Evolutionary conservation across 2,113 vertebrate genomes (phyloP), one percentile per base, ranked within the genome.

Genomic region (Chauna torquata): DNA sequence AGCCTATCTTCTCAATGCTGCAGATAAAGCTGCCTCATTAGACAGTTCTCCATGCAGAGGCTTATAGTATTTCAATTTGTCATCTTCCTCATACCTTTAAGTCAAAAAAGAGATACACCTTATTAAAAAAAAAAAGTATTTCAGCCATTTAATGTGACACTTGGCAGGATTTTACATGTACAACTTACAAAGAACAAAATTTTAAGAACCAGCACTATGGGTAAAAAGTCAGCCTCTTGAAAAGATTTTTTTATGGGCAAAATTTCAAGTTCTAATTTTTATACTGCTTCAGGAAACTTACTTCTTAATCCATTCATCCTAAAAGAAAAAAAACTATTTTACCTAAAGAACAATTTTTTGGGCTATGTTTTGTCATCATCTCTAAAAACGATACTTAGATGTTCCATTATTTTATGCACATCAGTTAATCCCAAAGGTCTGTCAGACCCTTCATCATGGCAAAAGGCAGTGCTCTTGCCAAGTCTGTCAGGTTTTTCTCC

Each of bases 11-110:
- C 94, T 95, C 49, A 45, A 62, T 62, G 66, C 96, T 79, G 85
- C 25, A 74, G 69, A 91, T 90, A 97, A 95, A 97, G 87, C 93
- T 95, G 93, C 88, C 89, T 96, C 96, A 96, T 97, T 92, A 95
- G 91, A 88, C 86, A 83, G 82, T 82, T 95, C 96, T 93, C 93
- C 64, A 71, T 59, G 92, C 69, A 94, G 90, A 94, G 57, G 42
- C 69, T 92, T 72, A 12, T 11, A 59, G 83, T 72, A 86, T 78
- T 93, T 86, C 50, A 20, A 34, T 55, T 75, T 93, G 88, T 90
- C 76, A 93, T 84, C 82, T 86, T 64, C 38, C 88, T 94, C n/a
- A 5, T 6, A 66, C 88, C 82, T 81, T 65, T 84, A 82, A 89
- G 61, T 44, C 50, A 81, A 71, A 87, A 59, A 82, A 28, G 27